These are phyloP conservation scores for Azorinus chamasolen DNA, from an alignment of 2,888 invertebrate species.

Conservation along the genomic window DNA sequence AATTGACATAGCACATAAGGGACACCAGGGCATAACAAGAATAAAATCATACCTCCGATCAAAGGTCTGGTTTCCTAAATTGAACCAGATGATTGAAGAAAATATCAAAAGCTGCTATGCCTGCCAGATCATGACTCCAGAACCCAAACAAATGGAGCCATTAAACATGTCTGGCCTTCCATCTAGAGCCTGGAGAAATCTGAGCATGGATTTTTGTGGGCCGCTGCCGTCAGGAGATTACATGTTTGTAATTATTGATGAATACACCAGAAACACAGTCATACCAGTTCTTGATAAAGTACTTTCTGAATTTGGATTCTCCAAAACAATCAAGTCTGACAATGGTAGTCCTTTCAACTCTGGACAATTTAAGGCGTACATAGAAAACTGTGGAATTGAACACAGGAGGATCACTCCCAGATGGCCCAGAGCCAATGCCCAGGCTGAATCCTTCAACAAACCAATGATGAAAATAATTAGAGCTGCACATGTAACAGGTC, in stretches of 20 bases:
- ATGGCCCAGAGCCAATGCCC: too few relatives aligned
- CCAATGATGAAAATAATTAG: constrained; percentile 57
- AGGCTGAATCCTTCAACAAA: constrained; percentile 61
- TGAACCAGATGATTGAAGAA: constrained; percentile 40
- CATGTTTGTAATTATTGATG: constrained; percentile 62
- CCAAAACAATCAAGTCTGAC: constrained; percentile 51
- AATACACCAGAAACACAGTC: constrained; percentile 64
- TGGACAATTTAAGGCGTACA: constrained; percentile 32
- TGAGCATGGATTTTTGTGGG: constrained; percentile 57
- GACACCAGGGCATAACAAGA: too few relatives aligned
- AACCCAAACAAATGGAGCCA: constrained; percentile 46
- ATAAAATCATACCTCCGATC: constrained; percentile 22
- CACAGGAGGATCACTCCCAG: constrained; percentile 45
- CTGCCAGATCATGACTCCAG: constrained; percentile 39
- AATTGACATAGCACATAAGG: too few relatives aligned
- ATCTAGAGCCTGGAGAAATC: constrained; percentile 57
- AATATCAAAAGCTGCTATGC: constrained; percentile 44
- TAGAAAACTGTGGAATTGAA: constrained; percentile 45
- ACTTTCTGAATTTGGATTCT: constrained; percentile 54
- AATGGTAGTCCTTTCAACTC: constrained; percentile 62
- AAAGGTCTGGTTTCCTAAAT: constrained; percentile 54
- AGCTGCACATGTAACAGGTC: constrained; percentile 48
- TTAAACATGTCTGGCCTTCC: constrained; percentile 46
- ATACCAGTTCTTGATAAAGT: constrained; percentile 47
- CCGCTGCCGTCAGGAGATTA: constrained; percentile 56